Conservation (phyloP, 2,113 vertebrate genomes). For the Morphnarchus princeps region DNA sequence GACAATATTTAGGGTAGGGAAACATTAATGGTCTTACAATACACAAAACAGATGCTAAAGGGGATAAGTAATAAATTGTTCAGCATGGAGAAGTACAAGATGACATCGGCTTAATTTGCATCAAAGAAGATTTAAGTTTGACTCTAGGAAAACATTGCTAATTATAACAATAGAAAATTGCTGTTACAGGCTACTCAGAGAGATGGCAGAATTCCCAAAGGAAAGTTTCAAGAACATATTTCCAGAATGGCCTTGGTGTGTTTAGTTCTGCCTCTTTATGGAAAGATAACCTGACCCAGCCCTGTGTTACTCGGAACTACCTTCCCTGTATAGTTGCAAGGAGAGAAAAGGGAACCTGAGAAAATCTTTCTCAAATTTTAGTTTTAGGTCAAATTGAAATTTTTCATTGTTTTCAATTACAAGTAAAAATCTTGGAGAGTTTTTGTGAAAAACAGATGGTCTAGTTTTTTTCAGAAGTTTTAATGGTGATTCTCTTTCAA, state of each 20-base stretch:
- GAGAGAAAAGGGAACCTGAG: neutral
- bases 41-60: neutral
- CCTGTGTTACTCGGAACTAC: neutral
- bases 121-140: neutral
- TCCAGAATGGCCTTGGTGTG: neutral
- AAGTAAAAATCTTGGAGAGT: neutral
- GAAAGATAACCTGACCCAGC: neutral
- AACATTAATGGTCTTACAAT: neutral
- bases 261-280: neutral
- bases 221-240: neutral
- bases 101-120: constrained; percentile 7
- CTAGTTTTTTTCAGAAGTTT: neutral
- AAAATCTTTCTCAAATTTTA: neutral
- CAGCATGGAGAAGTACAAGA: neutral
- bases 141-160: constrained; percentile 26
- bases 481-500: neutral
- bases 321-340: neutral
- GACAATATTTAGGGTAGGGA: neutral
- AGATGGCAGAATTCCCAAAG: neutral
- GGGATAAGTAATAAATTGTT: neutral
- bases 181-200: neutral
- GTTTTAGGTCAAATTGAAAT: neutral
- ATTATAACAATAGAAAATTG: constrained; percentile 11
- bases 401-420: neutral
- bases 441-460: neutral